Evolutionary conservation across 2,888 invertebrate genomes (phyloP).

Genomic region (Rotaria sp.): DNA sequence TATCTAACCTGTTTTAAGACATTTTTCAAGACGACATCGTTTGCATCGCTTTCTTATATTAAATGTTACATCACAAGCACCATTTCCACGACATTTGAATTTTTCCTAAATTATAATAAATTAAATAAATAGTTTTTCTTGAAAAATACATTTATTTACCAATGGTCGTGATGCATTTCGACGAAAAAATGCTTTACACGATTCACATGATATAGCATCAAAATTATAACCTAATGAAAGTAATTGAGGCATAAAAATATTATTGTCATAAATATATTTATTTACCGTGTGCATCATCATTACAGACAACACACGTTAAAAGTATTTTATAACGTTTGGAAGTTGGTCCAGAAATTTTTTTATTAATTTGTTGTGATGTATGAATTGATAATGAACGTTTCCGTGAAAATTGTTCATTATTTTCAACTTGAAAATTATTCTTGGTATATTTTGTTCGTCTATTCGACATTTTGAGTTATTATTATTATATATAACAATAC

Average conservation of each 20-base stretch:
- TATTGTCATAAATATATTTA: too few relatives aligned
- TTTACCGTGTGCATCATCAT: background rate
- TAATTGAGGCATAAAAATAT: too few relatives aligned
- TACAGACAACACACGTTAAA: background rate
- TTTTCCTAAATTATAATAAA: background rate
- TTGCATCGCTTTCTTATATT: background rate
- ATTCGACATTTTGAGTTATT: background rate
- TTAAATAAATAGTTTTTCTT: background rate
- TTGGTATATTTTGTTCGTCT: background rate
- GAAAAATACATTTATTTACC: background rate
- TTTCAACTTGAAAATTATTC: background rate
- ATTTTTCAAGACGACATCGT: background rate
- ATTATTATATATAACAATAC: background rate
- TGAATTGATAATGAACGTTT: background rate
- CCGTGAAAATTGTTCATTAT: background rate
- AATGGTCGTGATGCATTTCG: background rate
- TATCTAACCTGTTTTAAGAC: background rate
- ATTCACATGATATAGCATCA: background rate
- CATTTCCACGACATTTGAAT: background rate
- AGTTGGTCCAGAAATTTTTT: background rate
- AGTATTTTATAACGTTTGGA: background rate
- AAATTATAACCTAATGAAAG: background rate
- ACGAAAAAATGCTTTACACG: background rate
- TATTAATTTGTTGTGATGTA: background rate
- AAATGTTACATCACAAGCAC: background rate